Conservation (phyloP, 2,113 vertebrate genomes). For the Hydrochoerus hydrochaeris region DNA sequence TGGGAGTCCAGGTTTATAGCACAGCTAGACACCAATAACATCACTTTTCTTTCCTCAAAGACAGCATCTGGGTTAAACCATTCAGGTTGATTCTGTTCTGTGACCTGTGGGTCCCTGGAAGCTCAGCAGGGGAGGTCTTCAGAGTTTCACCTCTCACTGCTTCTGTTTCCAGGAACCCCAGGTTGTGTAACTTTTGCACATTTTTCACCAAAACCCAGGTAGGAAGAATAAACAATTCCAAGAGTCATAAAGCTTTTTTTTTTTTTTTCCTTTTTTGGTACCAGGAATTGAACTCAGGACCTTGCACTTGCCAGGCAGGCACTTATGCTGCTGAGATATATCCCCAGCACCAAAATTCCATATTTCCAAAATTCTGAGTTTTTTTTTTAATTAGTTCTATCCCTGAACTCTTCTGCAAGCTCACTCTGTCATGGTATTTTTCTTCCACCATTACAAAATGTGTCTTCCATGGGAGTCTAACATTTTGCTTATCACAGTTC, state of each 20-base stretch:
- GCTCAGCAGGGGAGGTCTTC: slow-evolving; percentile 21
- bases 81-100: not conserved
- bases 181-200: slow-evolving; percentile 49
- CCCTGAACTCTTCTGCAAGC: slow-evolving; percentile 62
- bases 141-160: slow-evolving; percentile 30
- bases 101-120: not conserved
- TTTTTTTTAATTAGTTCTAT: slow-evolving; percentile 54
- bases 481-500: not conserved
- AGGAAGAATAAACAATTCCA: slow-evolving; percentile 61
- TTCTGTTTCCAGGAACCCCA: slow-evolving; percentile 39
- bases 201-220: slow-evolving; percentile 39
- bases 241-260: too few relatives aligned
- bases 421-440: slow-evolving; percentile 21
- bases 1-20: not conserved
- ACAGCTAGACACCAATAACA: accelerated
- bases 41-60: not conserved
- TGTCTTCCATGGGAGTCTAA: slow-evolving; percentile 55
- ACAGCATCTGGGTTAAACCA: not conserved
- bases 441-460: slow-evolving; percentile 56
- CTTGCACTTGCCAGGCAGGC: too few relatives aligned
- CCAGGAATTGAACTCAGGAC: too few relatives aligned
- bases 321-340: too few relatives aligned
- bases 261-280: too few relatives aligned
- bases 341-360: slow-evolving; percentile 11
- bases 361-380: slow-evolving; percentile 62